Evolutionary conservation across 1,140 invertebrate genomes (phyloP), one percentile per base, ranked within the genome.

Genomic region (Cydia splendana): DNA sequence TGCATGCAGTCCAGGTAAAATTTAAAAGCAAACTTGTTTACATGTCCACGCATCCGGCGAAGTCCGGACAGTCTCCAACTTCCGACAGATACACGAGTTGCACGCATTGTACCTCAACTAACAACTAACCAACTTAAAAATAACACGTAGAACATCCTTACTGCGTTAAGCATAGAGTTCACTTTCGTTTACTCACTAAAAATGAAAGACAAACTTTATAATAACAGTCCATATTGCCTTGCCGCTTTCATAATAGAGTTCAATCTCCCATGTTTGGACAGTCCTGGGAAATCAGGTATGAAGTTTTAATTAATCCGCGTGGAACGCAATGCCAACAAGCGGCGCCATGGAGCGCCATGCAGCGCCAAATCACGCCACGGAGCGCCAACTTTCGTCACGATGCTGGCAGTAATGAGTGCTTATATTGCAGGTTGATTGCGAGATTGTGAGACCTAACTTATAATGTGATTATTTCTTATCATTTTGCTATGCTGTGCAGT

Each of bases 261-360:
- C 4, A 24, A 62, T 10, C 4, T 62, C 6, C 18, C 10, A 20
- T 62, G 2, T 24, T 0, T 62, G n/a, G 7, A 7, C 4, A 24
- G 57, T 20, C 2, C 20, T 9, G 4, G 57, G 15, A 24, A 62
- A 24, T 10, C 57, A 62, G 57, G 18, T 24, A n/a, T 24, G 53
- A 80, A 80, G 76, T 80, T 80, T 80, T 80, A 77, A 80, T 80
- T 77, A 80, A 78, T 77, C 75, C 76, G 30, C 74, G 45, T 18
- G 76, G 74, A 73, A 75, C 57, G 69, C 24, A 75, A 42, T 45
- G 78, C 57, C 57, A 24, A 62, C 57, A 20, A 62, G 18, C 57
- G n/a, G 57, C 20, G 57, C 57, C 20, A 24, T 12, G 9, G 2
- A 62, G 7, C 53, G 53, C 53, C 53, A 57, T 7, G n/a, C n/a